Percentiles rank a stretch among this genome's conserved stretches.
phyloP scores from a whole-genome alignment of 2,888 invertebrate species.

The Spilarctia lutea region DNA sequence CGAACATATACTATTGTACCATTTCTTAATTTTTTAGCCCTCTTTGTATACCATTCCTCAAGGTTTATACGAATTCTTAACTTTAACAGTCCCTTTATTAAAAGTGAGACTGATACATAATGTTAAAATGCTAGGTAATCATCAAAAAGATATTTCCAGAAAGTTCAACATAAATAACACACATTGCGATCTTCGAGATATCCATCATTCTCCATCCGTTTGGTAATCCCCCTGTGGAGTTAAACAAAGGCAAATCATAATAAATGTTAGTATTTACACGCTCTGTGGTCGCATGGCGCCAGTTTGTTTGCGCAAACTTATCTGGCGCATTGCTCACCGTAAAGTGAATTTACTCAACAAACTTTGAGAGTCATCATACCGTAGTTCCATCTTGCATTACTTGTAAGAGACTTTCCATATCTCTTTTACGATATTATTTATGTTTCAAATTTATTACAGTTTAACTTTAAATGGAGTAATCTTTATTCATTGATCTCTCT shows the following conservation, averaged over 20 bases:
- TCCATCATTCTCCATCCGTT: background rate
- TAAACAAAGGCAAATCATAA: conserved; percentile 22
- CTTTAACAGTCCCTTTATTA: background rate
- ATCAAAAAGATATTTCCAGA: background rate
- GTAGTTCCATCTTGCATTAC: background rate
- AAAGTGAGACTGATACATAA: background rate
- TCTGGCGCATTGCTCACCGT: conserved; percentile 29
- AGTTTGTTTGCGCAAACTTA: conserved; percentile 25
- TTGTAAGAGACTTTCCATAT: background rate
- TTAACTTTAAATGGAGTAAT: too few species aligned
- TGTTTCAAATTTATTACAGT: too few species aligned
- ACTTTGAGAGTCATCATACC: conserved; percentile 18
- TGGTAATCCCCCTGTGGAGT: background rate
- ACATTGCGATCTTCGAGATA: background rate
- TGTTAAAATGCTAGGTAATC: background rate
- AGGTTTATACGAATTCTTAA: background rate
- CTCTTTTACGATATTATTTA: background rate
- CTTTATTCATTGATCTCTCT: too few species aligned
- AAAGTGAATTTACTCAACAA: conserved; percentile 9
- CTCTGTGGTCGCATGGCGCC: conserved; percentile 17
- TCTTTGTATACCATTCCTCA: background rate
- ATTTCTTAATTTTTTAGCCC: background rate
- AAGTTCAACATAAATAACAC: background rate
- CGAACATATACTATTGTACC: background rate
- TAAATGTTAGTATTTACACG: conserved; percentile 19